Percentiles rank a stretch among this genome's conserved stretches.
Evolutionary conservation across 1,140 invertebrate species (phyloP).

Genomic region (Coptotermes formosanus): DNA sequence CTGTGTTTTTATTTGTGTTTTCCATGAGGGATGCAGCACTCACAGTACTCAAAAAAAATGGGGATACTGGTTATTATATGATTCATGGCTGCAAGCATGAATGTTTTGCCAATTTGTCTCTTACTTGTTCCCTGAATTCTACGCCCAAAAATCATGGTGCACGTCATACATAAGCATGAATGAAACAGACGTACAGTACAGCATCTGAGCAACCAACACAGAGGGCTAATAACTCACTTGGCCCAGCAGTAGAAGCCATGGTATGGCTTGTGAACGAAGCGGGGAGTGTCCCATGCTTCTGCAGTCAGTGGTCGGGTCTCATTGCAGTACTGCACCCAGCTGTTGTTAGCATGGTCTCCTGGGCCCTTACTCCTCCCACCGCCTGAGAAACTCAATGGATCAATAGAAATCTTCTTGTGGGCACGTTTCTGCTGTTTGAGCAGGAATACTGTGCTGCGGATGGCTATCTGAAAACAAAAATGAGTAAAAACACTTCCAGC

Average conservation of each 20-base stretch:
- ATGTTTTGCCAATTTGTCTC: too few species aligned
- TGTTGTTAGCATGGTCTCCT: conserved; percentile 65
- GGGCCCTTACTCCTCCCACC: conserved; percentile 49
- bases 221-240: conserved; percentile 48
- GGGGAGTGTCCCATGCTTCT: conserved; percentile 71
- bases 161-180: too few species aligned
- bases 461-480: conserved; percentile 53
- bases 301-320: conserved; percentile 56
- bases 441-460: conserved; percentile 61
- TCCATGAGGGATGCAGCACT: too few species aligned
- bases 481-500: conserved; percentile 1
- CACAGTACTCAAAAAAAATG: too few species aligned
- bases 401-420: conserved; percentile 60
- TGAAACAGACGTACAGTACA: neutral
- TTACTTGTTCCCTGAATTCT: too few species aligned
- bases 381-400: conserved; percentile 46
- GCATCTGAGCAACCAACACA: neutral
- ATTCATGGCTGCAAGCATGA: too few species aligned
- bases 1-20: too few species aligned
- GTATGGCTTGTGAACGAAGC: conserved; percentile 67
- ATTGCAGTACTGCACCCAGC: conserved; percentile 71
- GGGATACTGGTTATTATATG: too few species aligned
- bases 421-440: conserved; percentile 75
- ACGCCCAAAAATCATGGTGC: too few species aligned
- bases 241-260: conserved; percentile 85